Base-by-base conservation (phyloP, 1,140 invertebrate genomes). In the Trichomalopsis sarcophagae region DNA sequence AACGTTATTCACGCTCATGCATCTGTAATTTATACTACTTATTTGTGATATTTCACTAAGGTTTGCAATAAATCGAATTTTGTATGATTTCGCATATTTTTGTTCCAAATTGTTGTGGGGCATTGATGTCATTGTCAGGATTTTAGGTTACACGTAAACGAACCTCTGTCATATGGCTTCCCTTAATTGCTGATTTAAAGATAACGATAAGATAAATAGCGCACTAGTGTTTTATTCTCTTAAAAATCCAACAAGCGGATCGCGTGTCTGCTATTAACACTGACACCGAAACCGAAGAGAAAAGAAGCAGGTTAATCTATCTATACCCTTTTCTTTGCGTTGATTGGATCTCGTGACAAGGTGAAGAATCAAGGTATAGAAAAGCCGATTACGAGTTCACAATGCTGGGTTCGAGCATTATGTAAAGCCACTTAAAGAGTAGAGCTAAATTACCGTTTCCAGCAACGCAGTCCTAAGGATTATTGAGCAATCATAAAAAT, bases 361-460 rank as follows among this genome's bases (percentile, higher is more conserved):
- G 73, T 82, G 81, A 82, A 82, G 69, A 82, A 82, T 82, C 44
- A 75, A 82, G 71, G 73, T 76, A 36, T 62, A 17, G 14, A 44
- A 82, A 82, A 82, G 81, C 81, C 81, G 81, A 82, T 82, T 82
- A 82, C 33, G 66, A 74, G 81, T 82, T 74, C 23, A 82, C 78
- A 73, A 74, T 74, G 81, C 68, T 14, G 68, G 36, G 81, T 66
- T 82, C 71, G 21, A 76, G 71, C n/a, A 74, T 82, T 76, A 66
- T 23, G 81, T 13, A 30, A 82, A 82, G 73, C 73, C 30, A 76
- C 33, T 82, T 75, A 82, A 50, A 23, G 23, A 44, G 33, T 11
- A 73, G 44, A 21, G 79, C 10, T 78, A 47, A 62, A 62, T 62
- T 14, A 17, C 69, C 21, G 17, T 33, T 71, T 30, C 23, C 69